Conservation (phyloP, 2,888 invertebrate species). For the Platycheirus rosarum region DNA sequence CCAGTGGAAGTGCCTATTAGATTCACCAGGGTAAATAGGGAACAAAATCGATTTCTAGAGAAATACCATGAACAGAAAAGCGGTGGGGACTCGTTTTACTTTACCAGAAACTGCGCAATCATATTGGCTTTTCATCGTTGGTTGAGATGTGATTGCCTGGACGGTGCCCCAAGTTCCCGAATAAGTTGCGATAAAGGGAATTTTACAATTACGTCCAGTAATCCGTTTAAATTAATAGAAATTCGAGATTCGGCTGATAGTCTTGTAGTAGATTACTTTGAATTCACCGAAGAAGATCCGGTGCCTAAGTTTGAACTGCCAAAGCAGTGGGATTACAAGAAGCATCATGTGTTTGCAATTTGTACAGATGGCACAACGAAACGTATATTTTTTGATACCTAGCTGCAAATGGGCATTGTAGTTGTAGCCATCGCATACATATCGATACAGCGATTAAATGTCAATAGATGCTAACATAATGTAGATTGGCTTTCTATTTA, state of each 20-base stretch:
- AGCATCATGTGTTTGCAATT: constrained; percentile 79
- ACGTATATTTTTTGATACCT: constrained; percentile 73
- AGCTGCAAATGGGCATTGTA: not conserved
- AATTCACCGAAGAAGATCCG: constrained; percentile 71
- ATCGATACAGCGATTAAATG: too few relatives aligned
- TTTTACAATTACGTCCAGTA: constrained; percentile 17
- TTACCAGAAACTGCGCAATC: constrained; percentile 80
- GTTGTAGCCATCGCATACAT: not conserved
- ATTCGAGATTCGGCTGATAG: constrained; percentile 79
- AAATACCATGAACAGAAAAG: constrained; percentile 80
- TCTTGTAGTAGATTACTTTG: constrained; percentile 79
- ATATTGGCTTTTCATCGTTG: constrained; percentile 81
- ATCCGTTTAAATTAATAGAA: constrained; percentile 78
- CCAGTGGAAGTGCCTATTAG: constrained; percentile 72
- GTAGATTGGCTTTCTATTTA: not conserved
- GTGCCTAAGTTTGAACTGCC: constrained; percentile 76
- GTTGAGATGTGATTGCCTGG: constrained; percentile 76
- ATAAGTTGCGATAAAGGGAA: constrained; percentile 25
- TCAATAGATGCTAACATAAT: constrained; percentile 4
- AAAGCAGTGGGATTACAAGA: constrained; percentile 59
- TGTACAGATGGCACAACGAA: constrained; percentile 78
- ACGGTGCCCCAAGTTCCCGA: not conserved
- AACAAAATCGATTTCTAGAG: constrained; percentile 77
- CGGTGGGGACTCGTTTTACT: constrained; percentile 80
- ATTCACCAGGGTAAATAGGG: constrained; percentile 79